A percentile compares a stretch with the other conserved stretches of the same genome.
Evolutionary conservation across 2,113 vertebrate species (phyloP).

Genomic region (Macquaria australasica): DNA sequence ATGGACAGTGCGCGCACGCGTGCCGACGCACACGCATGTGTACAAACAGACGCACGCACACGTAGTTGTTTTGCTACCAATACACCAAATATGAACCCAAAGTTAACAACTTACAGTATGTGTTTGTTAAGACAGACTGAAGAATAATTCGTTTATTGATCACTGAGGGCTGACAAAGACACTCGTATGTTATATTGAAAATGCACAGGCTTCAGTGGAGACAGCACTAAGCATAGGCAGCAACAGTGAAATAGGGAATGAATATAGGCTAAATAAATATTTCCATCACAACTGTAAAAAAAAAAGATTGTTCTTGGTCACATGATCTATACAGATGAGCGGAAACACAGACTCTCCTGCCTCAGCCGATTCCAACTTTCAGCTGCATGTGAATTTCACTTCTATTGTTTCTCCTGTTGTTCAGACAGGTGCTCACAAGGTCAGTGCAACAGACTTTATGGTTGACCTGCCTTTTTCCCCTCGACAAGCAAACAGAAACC

Average conservation of each 20-base stretch:
- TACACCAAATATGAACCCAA: not conserved
- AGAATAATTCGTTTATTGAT: not conserved
- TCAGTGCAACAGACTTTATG: not conserved
- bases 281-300: not conserved
- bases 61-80: not conserved
- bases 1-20: constrained; percentile 30
- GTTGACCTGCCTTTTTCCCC: not conserved
- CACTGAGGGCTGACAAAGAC: not conserved
- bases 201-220: not conserved
- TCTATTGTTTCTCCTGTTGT: not conserved
- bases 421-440: not conserved
- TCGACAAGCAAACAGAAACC: not conserved
- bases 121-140: not conserved
- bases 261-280: not conserved
- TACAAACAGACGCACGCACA: constrained; percentile 31
- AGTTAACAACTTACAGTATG: not conserved
- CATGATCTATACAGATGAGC: not conserved
- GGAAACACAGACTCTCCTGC: too few species aligned
- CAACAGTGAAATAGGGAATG: not conserved
- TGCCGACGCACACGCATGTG: constrained; percentile 9
- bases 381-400: not conserved
- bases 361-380: not conserved
- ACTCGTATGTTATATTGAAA: not conserved
- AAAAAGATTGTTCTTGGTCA: not conserved
- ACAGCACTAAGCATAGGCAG: not conserved